A percentile compares a stretch with the other conserved stretches of the same genome.
phyloP scores from a whole-genome alignment of 2,113 vertebrate genomes.

The Telmatochromis sp. region DNA sequence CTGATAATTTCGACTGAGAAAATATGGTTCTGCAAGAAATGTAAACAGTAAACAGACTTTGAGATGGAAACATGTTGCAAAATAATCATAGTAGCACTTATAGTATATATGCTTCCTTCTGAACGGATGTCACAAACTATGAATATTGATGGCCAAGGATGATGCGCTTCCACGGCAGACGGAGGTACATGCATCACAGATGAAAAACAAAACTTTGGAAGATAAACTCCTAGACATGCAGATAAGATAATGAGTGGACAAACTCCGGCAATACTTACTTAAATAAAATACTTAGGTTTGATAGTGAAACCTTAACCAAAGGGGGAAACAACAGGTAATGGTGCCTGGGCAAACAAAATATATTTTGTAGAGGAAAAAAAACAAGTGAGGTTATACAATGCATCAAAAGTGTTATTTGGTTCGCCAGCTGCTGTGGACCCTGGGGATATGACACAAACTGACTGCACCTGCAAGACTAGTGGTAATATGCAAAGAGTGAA shows the following conservation, averaged over 20 bases:
- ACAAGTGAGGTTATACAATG: background rate
- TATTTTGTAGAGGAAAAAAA: background rate
- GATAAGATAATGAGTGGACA: background rate
- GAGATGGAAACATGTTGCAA: background rate
- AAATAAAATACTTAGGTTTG: background rate
- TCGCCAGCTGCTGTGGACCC: background rate
- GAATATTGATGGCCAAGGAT: background rate
- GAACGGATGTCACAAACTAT: background rate
- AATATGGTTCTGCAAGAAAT: background rate
- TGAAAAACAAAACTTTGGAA: background rate
- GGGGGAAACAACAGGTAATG: background rate
- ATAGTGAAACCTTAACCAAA: background rate
- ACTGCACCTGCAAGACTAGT: background rate
- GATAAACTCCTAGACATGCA: background rate
- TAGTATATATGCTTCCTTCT: background rate
- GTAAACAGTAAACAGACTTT: background rate
- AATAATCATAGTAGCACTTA: background rate
- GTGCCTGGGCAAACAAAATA: background rate
- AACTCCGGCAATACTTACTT: background rate
- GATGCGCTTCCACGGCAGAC: background rate
- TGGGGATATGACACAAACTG: background rate
- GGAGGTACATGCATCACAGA: background rate
- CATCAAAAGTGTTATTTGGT: background rate
- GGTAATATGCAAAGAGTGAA: background rate
- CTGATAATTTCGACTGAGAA: background rate